phyloP scores from a whole-genome alignment of 2,888 invertebrate genomes.

The Ochlodes sylvanus region DNA sequence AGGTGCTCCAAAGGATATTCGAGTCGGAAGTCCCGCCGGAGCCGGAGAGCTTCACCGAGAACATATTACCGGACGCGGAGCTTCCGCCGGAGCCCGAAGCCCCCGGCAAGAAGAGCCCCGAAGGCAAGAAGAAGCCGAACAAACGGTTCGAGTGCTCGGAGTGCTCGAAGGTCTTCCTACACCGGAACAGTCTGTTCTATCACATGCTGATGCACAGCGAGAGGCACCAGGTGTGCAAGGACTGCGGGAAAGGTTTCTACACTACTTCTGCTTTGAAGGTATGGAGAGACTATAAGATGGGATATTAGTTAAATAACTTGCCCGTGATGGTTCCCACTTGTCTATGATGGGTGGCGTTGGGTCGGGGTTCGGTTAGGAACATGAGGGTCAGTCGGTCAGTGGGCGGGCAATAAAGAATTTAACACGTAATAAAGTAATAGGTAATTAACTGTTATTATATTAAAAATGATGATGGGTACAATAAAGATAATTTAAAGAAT shows the following conservation, averaged over 20 bases:
- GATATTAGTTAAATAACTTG: too few species aligned
- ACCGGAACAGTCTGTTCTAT: conserved; percentile 93
- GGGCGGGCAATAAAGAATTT: too few species aligned
- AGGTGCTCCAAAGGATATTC: conserved; percentile 72
- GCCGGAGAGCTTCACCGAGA: conserved; percentile 16
- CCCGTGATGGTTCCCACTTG: too few species aligned
- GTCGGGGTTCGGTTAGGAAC: too few species aligned
- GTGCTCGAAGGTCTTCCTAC: conserved; percentile 91
- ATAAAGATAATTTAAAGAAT: too few species aligned
- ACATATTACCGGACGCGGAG: conserved; percentile 18
- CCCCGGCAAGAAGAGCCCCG: conserved; percentile 30
- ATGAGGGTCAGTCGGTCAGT: too few species aligned
- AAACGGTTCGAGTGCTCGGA: conserved; percentile 85
- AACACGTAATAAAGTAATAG: too few species aligned
- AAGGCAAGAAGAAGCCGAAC: conserved; percentile 57
- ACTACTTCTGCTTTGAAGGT: conserved; percentile 93
- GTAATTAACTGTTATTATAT: too few species aligned
- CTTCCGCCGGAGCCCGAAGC: conserved; percentile 32
- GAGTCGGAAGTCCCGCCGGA: conserved; percentile 59
- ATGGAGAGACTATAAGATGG: too few species aligned
- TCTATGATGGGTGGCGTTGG: too few species aligned
- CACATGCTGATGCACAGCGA: conserved; percentile 93
- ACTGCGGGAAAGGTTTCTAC: conserved; percentile 93
- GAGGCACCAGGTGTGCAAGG: conserved; percentile 90
- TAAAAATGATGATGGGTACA: too few species aligned